These are phyloP conservation scores for Halictus quadricinctus DNA, from an alignment of 2,888 invertebrate species.

Conservation along the genomic window DNA sequence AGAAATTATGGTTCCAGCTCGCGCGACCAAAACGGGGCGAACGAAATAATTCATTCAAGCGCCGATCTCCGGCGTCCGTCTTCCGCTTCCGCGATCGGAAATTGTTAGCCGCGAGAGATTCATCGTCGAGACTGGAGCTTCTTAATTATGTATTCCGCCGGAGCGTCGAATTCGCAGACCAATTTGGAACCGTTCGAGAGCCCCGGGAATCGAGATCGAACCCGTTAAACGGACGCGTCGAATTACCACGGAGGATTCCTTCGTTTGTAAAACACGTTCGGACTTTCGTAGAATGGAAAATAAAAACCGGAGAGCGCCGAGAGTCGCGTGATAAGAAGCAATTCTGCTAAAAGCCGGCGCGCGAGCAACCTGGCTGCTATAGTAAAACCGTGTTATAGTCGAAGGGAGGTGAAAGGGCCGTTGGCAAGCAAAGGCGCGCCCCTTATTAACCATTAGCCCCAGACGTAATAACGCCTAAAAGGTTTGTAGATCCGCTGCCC, in stretches of 20 bases:
- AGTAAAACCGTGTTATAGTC: not conserved
- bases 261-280: not conserved
- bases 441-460: conserved; percentile 66
- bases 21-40: conserved; percentile 30
- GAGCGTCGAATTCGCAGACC: not conserved
- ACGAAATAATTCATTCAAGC: conserved; percentile 54
- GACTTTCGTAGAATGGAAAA: not conserved
- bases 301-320: not conserved
- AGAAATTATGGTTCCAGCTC: conserved; percentile 18
- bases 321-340: conserved; percentile 42
- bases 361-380: not conserved
- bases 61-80: conserved; percentile 42
- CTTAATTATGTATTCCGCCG: conserved; percentile 9
- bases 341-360: conserved; percentile 40
- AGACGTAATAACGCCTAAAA: conserved; percentile 70
- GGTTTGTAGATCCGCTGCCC: conserved; percentile 64
- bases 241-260: conserved; percentile 6
- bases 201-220: not conserved
- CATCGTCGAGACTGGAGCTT: conserved; percentile 11
- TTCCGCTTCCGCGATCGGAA: conserved; percentile 54
- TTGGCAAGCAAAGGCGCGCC: conserved; percentile 69
- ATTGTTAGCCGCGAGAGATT: conserved; percentile 24
- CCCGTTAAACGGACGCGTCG: not conserved
- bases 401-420: conserved; percentile 30
- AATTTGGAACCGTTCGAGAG: not conserved